These are phyloP conservation scores for Dicrurus megarhynchus DNA, from an alignment of 2,113 vertebrate species.

Conservation along the genomic window DNA sequence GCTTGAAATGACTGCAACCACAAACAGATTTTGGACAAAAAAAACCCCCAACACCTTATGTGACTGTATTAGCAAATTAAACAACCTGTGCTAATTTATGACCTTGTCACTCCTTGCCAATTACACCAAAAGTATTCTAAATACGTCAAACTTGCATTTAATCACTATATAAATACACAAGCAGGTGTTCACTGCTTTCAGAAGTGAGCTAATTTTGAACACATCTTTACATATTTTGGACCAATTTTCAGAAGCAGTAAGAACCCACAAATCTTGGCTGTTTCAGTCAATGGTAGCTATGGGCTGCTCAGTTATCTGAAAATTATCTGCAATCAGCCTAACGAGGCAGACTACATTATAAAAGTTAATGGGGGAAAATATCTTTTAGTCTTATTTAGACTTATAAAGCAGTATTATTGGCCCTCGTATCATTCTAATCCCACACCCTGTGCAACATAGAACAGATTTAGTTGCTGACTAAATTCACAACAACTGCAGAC, in stretches of 20 bases:
- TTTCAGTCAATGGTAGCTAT: not conserved
- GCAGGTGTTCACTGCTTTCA: not conserved
- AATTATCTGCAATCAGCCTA: not conserved
- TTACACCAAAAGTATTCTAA: not conserved
- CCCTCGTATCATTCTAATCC: not conserved
- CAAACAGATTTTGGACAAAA: not conserved
- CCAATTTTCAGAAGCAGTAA: not conserved
- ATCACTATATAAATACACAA: not conserved
- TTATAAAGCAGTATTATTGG: not conserved
- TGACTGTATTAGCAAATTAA: not conserved
- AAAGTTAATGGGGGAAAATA: not conserved
- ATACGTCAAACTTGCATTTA: not conserved
- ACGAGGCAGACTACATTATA: not conserved
- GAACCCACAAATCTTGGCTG: not conserved
- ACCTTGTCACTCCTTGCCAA: not conserved
- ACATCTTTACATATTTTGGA: not conserved
- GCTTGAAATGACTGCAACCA: not conserved
- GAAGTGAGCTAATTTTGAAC: not conserved
- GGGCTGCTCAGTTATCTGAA: not conserved
- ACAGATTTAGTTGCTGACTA: not conserved
- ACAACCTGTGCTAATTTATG: not conserved
- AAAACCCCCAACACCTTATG: not conserved
- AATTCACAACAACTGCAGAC: not conserved
- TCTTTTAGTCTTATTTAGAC: not conserved
- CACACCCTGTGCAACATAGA: not conserved